Base-by-base conservation (phyloP, 2,888 invertebrate species). In the Lasioglossum vierecki region DNA sequence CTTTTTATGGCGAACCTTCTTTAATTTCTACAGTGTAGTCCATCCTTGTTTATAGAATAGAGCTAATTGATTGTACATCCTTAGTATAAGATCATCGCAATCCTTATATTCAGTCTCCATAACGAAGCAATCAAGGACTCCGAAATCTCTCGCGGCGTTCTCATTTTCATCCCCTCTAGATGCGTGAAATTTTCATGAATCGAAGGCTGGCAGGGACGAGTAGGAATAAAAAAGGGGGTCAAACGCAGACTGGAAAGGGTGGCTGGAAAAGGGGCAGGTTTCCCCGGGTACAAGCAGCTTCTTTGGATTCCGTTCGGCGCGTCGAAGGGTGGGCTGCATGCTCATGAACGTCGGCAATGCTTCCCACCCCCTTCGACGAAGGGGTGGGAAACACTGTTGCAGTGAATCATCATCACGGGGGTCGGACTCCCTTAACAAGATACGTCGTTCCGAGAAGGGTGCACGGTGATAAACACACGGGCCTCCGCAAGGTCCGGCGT, bases 351-450 rank as follows among this genome's bases (percentile, higher is more conserved):
- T 8, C 35, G 22, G 73, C 13, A 15, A 13, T 4, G 41, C 26
- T 63, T 22, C 60, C 66, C 81, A 35, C 63, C 84, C 57, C 76
- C n/a, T 70, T 66, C 13, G 26, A 11, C 26, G 13, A 22, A 44
- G 73, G 71, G 79, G 18, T 44, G 44, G 75, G 70, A n/a, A n/a
- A n/a, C 70, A 41, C 18, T 81, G 84, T 39, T 68, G 73, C 83
- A 78, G 84, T 89, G 89, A 89, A 83, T 89, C 89, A 89, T 88
- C 85, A 46, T 83, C 74, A 18, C 75, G 75, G 79, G 89, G 79
- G 81, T 82, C 73, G 41, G 70, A 75, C 82, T 80, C 90, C 90
- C 90, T 86, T 89, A 86, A 80, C 88, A 79, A 88, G 88, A 88
- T 84, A 63, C 80, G 80, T 81, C 86, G 88, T 78, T 76, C 22